Evolutionary conservation across 2,113 vertebrate species (phyloP), one percentile per base, ranked within the genome.

Genomic region (Leptobrachium leishanense): DNA sequence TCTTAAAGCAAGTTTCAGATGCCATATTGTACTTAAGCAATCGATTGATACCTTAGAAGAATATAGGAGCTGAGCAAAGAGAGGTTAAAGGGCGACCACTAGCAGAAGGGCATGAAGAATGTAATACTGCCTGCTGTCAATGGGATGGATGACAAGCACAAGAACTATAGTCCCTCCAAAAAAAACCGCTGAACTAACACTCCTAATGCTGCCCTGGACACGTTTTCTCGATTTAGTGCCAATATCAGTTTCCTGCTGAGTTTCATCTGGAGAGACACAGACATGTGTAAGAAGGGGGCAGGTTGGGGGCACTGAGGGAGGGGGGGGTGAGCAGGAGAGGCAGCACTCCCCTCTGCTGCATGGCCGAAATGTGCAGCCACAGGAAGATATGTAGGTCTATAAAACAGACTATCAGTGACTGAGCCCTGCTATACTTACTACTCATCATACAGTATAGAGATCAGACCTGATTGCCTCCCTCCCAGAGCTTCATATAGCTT

Each of bases 131-230:
- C 80, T 84, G 82, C 86, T 86, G 86, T 86, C 89, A 87, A 86
- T 87, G 83, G 83, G 20, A 31, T 73, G 85, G 84, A 83, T 90
- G 90, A 90, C 88, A 87, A 86, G 84, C 65, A 74, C 71, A 83
- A 90, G 87, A 90, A 88, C 86, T 84, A 91, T 86, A 70, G 76
- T 54, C 85, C 82, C 71, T 81, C 86, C 20, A 31, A 31, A 84
- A 74, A 84, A 84, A 87, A 85, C 86, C 85, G 91, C 92, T 88
- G 90, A 92, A 93, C 92, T 91, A 93, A 93, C 88, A 81, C 86
- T 87, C 87, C 72, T 82, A 81, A 75, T 39, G 65, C 6, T 79
- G 89, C 85, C 70, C 42, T 55, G 64, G 88, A 92, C 92, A 93
- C 89, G 92, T 90, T 90, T 84, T 84, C 86, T 85, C 86, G 82